Evolutionary conservation across 2,113 vertebrate species (phyloP), one percentile per base, ranked within the genome.

Genomic region (Amphiprion percula): DNA sequence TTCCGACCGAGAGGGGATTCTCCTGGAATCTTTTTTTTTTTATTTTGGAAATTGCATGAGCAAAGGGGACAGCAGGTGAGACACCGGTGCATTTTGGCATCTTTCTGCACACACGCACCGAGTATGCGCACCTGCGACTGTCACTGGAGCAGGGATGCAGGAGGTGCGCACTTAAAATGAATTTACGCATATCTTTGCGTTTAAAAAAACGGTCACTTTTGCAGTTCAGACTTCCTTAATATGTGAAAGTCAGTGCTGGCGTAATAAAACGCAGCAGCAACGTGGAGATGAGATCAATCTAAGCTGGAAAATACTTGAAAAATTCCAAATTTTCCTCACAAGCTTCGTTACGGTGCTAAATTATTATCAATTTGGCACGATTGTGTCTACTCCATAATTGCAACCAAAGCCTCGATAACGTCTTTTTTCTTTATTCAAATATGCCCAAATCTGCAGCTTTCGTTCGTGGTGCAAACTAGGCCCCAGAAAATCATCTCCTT

Each of bases 11-110:
- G 39, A 39, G 4, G 24, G n/a, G 2, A 0, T 65, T 54, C 1
- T 52, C 10, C 55, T 16, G n/a, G 44, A 61, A 17, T 65, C 28
- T 44, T 2, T 33, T 65, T 16, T 63, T 30, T 28, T 33, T 60
- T 24, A 24, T 5, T 52, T 33, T 47, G 26, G 33, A 24, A 10
- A 56, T 30, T 62, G 47, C 19, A 16, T 26, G 61, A 77, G 62
- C 46, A 53, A 74, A 69, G 65, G 54, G 28, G 28, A 21, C 33
- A 60, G 76, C 80, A 84, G 85, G 69, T 84, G 82, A 81, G 80
- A 21, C 53, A 47, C 28, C 61, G 24, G 14, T 47, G 10, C 33
- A 17, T 60, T 24, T 52, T 50, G 78, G 62, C 55, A 64, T 23
- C 50, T 47, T 66, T 3, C 19, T 66, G 64, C 44, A 28, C 68